Base-by-base conservation (phyloP, 1,140 invertebrate genomes). In the Lerema accius region DNA sequence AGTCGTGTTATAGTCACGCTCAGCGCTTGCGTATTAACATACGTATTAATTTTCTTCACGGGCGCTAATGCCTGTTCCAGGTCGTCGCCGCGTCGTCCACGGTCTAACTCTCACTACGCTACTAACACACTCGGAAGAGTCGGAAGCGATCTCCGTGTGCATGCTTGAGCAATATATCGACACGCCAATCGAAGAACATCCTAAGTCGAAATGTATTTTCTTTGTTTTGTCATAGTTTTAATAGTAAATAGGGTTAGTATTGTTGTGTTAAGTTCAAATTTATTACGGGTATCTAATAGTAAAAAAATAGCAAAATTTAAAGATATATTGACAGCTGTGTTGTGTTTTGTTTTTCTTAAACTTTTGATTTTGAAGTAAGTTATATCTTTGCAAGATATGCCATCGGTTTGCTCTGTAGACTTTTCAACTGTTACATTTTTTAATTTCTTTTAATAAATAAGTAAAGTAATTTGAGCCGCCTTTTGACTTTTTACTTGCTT, bases 71-170 rank as follows among this genome's bases (percentile, higher is more conserved):
- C 49, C 59, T 73, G 71, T 74, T 71, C 69, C 74, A 69, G 77
- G 75, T 82, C 72, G 73, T 14, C 61, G 69, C 76, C 73, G 80
- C 72, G 73, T 14, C 61, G 69, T 77, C 73, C 73, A 78, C 73
- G 75, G 79, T 76, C 67, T 80, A 82, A 84, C 81, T 86, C 82
- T 86, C 82, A 84, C 81, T 80, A 69, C 60, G 68, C 77, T 65
- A 77, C 74, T 73, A 69, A 73, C 74, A 74, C 53, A 74, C 69
- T 77, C 71, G 71, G 71, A 76, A 73, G 67, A 68, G 70, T 77
- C 71, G 71, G 71, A 76, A 73, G 67, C 70, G 70, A 72, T 80
- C 77, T 80, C 75, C 71, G 68, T 61, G 48, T 26, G 32, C 23
- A 55, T 55, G 39, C 28, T 48, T 23, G 19, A 45, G 55, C 55